Base-by-base conservation (phyloP, 2,888 invertebrate species). In the Eulithis testata region DNA sequence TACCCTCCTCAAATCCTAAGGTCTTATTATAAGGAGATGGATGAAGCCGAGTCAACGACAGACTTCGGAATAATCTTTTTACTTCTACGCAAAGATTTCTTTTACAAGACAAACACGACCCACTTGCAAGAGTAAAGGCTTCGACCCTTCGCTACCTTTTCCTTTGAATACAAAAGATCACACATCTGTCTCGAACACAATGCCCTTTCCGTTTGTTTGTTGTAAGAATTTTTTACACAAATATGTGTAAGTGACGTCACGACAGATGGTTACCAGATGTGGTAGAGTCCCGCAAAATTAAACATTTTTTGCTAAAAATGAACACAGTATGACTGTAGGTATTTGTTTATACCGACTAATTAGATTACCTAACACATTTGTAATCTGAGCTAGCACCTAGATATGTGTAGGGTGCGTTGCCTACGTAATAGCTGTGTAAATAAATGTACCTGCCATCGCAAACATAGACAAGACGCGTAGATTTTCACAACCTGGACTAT, bases 261-360 rank as follows among this genome's bases (percentile, higher is more conserved):
- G 49, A 51, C 67, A 67, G 63, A 67, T 67, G 63, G 60, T 21
- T 44, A 53, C 63, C 67, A 60, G 63, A 60, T 66, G 62, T 62
- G 43, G 50, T 59, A 21, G 21, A 54, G 52, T 43, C 2, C 4
- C 45, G 52, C 60, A 57, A 49, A 63, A 49, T 12, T 36, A 11
- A 4, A 21, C 11, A 31, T 31, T 31, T 47, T 60, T 60, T 53
- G 37, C 47, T 31, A 60, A 52, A 57, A 11, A n/a, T 47, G 11
- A 11, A n/a, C 36, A 52, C 31, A 36, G 12, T 8, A 8, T 12
- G 3, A n/a, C 49, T 49, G 9, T 31, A 31, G 31, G 31, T 31
- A 31, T 40, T 40, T 40, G 40, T 49, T 49, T 49, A n/a, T 6
- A 47, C 14, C 6, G 14, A 14, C 47, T 7, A 47, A 47, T 47